phyloP scores from a whole-genome alignment of 2,113 vertebrate genomes.

The Tetraodon nigroviridis region DNA sequence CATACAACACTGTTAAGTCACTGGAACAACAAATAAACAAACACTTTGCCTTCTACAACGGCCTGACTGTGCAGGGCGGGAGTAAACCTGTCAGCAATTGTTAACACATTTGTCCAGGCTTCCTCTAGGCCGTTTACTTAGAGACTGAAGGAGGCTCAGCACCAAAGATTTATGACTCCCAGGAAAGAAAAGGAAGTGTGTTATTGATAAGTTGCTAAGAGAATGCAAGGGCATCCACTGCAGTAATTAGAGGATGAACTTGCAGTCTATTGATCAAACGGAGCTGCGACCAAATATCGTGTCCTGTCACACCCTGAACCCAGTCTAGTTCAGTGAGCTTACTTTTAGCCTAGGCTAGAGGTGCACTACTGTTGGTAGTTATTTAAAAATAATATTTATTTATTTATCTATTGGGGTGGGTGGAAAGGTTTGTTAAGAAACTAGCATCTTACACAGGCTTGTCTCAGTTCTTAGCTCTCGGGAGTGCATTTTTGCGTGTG shows the following conservation, averaged over 20 bases:
- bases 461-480: constrained; percentile 26
- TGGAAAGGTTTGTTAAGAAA: constrained; percentile 12
- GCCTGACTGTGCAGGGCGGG: constrained; percentile 24
- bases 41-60: constrained; percentile 52
- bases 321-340: constrained; percentile 35
- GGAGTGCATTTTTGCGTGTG: constrained; percentile 15
- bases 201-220: constrained; percentile 74
- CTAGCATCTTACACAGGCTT: constrained; percentile 16
- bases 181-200: constrained; percentile 73
- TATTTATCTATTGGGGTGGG: no score
- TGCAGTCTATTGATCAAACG: constrained; percentile 66
- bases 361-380: neutral
- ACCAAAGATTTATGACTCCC: constrained; percentile 74
- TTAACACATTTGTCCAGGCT: constrained; percentile 71
- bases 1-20: constrained; percentile 35
- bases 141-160: constrained; percentile 57
- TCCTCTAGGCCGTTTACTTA: constrained; percentile 59
- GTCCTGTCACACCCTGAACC: constrained; percentile 39
- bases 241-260: constrained; percentile 77
- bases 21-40: constrained; percentile 53
- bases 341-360: constrained; percentile 15
- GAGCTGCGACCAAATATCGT: constrained; percentile 43
- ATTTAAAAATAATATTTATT: no score
- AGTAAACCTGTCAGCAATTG: constrained; percentile 59
- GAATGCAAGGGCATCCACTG: constrained; percentile 60